phyloP scores from a whole-genome alignment of 2,113 vertebrate species.

The Terrapene triunguis region DNA sequence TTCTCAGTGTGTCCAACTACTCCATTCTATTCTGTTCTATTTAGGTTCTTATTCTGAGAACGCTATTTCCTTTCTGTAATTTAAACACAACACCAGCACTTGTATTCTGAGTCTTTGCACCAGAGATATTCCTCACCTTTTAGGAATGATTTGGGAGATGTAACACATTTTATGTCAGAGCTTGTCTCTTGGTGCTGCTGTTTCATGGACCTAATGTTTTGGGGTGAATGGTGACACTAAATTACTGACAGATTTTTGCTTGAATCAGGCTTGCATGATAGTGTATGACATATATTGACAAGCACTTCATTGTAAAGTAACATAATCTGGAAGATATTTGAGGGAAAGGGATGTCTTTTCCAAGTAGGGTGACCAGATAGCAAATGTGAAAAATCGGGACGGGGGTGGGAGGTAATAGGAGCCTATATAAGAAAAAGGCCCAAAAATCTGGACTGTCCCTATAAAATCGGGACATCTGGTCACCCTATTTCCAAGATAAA shows the following conservation, averaged over 20 bases:
- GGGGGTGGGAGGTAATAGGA: too few species aligned
- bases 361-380: too few species aligned
- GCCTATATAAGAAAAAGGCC: too few species aligned
- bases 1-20: background rate
- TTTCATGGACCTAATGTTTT: conserved; percentile 15
- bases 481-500: background rate
- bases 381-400: too few species aligned
- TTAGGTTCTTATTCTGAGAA: background rate
- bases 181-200: background rate
- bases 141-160: too few species aligned
- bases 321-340: background rate
- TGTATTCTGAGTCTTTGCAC: background rate
- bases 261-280: background rate
- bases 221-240: background rate
- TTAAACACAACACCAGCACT: background rate
- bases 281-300: background rate
- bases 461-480: too few species aligned
- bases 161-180: background rate
- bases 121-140: background rate
- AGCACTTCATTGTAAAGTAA: background rate
- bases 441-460: too few species aligned
- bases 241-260: background rate
- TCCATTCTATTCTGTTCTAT: background rate
- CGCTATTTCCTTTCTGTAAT: background rate
- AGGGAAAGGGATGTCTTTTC: background rate